phyloP scores from a whole-genome alignment of 2,113 vertebrate species.

The Sylvietta virens region DNA sequence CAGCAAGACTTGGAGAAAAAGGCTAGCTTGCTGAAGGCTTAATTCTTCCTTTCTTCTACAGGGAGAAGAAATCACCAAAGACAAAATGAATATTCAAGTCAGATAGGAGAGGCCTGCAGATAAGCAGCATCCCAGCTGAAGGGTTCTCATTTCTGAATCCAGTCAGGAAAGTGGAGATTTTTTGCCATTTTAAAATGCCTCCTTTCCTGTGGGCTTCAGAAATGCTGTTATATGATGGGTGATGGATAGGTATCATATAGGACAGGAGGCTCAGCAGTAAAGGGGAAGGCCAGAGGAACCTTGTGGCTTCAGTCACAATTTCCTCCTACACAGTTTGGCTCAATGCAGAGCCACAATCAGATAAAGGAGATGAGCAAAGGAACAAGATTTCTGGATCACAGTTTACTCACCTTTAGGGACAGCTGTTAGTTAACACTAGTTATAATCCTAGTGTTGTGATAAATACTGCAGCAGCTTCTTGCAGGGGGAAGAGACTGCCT shows the following conservation, averaged over 20 bases:
- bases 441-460: not conserved
- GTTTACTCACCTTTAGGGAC: not conserved
- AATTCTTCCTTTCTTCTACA: not conserved
- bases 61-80: not conserved
- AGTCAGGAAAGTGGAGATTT: not conserved
- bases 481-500: not conserved
- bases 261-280: not conserved
- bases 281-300: not conserved
- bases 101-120: not conserved
- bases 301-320: not conserved
- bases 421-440: not conserved
- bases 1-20: not conserved
- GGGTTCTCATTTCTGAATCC: not conserved
- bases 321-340: not conserved
- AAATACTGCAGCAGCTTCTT: not conserved
- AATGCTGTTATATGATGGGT: accelerated
- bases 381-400: not conserved
- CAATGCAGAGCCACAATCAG: not conserved
- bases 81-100: not conserved
- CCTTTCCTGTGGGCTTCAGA: not conserved
- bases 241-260: accelerated
- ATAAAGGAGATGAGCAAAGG: not conserved
- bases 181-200: not conserved
- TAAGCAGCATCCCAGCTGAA: not conserved
- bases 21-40: not conserved